Base-by-base conservation (phyloP, 2,888 invertebrate species). In the Vannuccia rotundouncinata region DNA sequence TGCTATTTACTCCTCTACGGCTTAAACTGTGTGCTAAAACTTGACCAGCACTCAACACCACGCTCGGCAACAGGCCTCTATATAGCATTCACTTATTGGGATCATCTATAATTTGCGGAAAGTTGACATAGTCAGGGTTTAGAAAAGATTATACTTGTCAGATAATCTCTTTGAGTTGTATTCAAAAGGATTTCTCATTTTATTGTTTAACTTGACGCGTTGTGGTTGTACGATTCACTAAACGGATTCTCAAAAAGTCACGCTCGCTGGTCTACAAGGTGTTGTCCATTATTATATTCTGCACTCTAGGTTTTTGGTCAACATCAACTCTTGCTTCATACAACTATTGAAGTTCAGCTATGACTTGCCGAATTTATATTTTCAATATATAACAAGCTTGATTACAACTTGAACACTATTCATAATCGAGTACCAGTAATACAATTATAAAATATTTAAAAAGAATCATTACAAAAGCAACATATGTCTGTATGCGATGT, bases 11-110 rank as follows among this genome's bases (percentile, higher is more conserved):
- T 45, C 45, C 17, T 66, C 2, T 22, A 17, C 66, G 66, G 66
- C 5, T 66, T 66, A 22, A 17, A 13, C 10, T 66, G 66, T 66
- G 22, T n/a, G 66, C 66, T 66, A 13, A 66, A 27, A 66, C 66
- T 66, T 66, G 10, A 66, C 66, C 22, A 27, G 66, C 25, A 66
- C 66, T 66, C 25, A 66, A 66, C 66, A 66, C 66, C 66, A 66
- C 66, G 66, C 66, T 22, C 66, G 22, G 66, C 66, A 66, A 66
- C 66, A 5, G 22, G 5, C 45, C 45, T 45, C 45, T 45, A 17
- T 10, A 45, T 10, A 5, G 45, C 17, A 10, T 45, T 45, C 45
- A n/a, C n/a, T n/a, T n/a, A n/a, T n/a, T n/a, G n/a, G n/a, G n/a
- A n/a, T n/a, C n/a, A n/a, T n/a, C n/a, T n/a, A n/a, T n/a, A n/a